Conservation (phyloP, 2,888 invertebrate species). For the Ferdinandea cuprea region DNA sequence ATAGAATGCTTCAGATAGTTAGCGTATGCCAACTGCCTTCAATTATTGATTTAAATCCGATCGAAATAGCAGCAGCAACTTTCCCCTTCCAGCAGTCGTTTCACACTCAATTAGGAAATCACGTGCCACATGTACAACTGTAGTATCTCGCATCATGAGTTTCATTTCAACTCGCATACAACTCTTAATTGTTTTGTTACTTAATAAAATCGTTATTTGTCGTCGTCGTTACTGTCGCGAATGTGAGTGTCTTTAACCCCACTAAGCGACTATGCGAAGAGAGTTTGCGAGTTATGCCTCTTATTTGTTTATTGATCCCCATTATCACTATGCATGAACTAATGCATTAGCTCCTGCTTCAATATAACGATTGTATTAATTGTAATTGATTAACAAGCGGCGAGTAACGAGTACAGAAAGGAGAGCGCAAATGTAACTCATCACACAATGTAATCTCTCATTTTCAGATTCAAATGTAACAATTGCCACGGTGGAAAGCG, state of each 20-base stretch:
- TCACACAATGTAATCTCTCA: conserved; percentile 6
- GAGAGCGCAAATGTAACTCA: conserved; percentile 16
- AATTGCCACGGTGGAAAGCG: conserved; percentile 41
- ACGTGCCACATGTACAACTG: conserved; percentile 12
- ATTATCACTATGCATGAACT: conserved; percentile 4
- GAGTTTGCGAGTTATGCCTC: neutral
- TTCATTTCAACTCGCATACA: neutral
- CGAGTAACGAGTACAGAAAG: neutral
- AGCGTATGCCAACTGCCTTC: conserved; percentile 19
- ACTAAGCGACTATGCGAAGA: too few relatives aligned
- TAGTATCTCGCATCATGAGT: neutral
- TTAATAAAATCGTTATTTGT: conserved; percentile 18
- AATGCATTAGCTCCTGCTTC: neutral
- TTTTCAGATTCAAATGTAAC: conserved; percentile 54
- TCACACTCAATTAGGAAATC: conserved; percentile 31
- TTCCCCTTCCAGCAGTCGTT: conserved; percentile 6
- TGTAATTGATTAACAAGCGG: conserved; percentile 15
- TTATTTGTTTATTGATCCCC: conserved; percentile 40
- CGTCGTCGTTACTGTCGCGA: neutral
- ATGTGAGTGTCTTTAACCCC: neutral
- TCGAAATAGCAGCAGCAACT: neutral
- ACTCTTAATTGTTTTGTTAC: conserved; percentile 10
- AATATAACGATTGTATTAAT: neutral
- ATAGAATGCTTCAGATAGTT: conserved; percentile 12
- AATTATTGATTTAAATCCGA: conserved; percentile 13